These are phyloP conservation scores for Bubalus kerabau DNA, from an alignment of 2,113 vertebrate species.

Conservation along the genomic window DNA sequence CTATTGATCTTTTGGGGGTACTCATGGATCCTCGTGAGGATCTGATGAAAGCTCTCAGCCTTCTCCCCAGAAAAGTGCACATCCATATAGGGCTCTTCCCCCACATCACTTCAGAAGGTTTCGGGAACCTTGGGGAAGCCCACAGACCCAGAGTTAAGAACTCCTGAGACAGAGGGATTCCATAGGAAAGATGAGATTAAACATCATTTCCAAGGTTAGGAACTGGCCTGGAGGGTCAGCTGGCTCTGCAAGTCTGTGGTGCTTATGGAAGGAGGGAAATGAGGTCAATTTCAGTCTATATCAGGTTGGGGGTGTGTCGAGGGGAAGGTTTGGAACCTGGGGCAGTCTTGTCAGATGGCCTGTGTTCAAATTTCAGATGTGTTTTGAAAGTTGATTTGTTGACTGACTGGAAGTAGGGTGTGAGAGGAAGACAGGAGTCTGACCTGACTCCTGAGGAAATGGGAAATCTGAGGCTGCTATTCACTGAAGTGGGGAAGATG, in stretches of 20 bases:
- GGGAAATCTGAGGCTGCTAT: not conserved
- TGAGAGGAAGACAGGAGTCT: not conserved
- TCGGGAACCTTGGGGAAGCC: not conserved
- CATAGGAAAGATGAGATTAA: not conserved
- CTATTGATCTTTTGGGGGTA: not conserved
- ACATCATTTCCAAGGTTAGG: not conserved
- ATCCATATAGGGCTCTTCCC: not conserved
- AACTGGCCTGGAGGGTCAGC: not conserved
- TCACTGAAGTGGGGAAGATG: not conserved
- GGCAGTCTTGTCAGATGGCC: not conserved
- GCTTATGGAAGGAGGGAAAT: not conserved
- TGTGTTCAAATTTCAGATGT: not conserved
- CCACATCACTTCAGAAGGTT: not conserved
- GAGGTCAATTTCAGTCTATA: not conserved
- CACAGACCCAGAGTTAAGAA: not conserved
- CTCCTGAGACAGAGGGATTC: not conserved
- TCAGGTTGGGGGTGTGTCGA: too few relatives aligned
- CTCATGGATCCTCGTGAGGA: not conserved
- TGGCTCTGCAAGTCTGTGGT: not conserved
- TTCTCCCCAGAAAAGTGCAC: not conserved
- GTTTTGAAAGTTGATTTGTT: not conserved
- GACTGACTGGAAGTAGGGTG: not conserved
- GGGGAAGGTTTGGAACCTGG: not conserved
- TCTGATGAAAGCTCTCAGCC: not conserved
- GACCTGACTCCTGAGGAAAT: not conserved